Evolutionary conservation across 2,113 vertebrate genomes (phyloP).

Genomic region (Oreochromis spilurus): DNA sequence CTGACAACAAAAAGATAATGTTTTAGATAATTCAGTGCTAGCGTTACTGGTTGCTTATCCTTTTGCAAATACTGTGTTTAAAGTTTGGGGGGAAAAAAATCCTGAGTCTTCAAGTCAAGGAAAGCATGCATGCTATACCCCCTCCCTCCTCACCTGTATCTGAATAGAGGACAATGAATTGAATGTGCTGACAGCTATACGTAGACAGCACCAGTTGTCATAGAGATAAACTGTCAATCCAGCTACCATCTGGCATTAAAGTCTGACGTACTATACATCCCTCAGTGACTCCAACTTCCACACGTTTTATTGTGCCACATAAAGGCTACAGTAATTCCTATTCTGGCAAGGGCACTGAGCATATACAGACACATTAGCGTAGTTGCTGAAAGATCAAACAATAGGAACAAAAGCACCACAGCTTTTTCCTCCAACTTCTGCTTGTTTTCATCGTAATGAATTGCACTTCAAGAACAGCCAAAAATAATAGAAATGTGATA

Average conservation of each 20-base stretch:
- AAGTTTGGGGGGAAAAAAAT: rapidly evolving
- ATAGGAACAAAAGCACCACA: neutral
- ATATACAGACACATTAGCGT: neutral
- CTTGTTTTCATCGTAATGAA: neutral
- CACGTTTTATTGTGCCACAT: neutral
- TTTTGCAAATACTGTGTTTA: neutral
- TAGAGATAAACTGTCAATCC: neutral
- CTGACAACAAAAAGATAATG: neutral
- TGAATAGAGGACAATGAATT: neutral
- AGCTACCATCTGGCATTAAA: neutral
- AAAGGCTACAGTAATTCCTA: neutral
- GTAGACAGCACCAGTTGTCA: neutral
- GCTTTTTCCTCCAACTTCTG: neutral
- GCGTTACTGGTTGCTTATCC: neutral
- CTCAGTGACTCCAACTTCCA: neutral
- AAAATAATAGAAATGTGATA: neutral
- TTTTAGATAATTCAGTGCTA: neutral
- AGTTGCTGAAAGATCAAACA: neutral
- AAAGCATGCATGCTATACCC: rapidly evolving
- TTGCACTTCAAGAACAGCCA: neutral
- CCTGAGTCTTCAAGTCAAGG: neutral
- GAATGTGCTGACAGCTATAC: neutral
- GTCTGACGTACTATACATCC: neutral
- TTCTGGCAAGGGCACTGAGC: neutral
- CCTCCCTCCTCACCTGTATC: neutral